phyloP scores from a whole-genome alignment of 1,140 invertebrate genomes.

The Ruditapes philippinarum region DNA sequence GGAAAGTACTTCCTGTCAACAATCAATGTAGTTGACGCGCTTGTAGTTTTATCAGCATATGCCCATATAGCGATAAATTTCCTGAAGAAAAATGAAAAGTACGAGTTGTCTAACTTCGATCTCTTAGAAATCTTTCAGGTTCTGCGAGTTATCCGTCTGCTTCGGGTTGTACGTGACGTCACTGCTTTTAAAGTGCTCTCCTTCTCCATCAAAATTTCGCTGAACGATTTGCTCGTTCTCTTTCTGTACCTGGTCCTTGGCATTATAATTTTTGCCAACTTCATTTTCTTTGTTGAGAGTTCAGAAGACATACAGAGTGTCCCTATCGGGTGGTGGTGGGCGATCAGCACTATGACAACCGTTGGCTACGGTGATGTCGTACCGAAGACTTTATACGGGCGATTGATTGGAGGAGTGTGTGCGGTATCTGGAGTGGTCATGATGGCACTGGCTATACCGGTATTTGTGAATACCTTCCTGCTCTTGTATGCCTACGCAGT shows the following conservation, averaged over 20 bases:
- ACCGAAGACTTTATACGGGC: conserved; percentile 77
- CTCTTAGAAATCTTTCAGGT: conserved; percentile 95
- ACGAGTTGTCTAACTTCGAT: conserved; percentile 59
- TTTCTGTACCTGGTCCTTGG: conserved; percentile 74
- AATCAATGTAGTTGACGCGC: conserved; percentile 99
- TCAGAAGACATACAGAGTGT: conserved; percentile 91
- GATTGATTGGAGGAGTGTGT: conserved; percentile 92
- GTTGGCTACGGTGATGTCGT: conserved; percentile 98
- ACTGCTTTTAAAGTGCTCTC: conserved; percentile 93
- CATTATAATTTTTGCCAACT: conserved; percentile 75
- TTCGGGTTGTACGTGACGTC: conserved; percentile 95
- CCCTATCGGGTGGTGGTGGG: conserved; percentile 98
- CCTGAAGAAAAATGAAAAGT: conserved; percentile 55
- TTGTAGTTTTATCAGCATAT: conserved; percentile 90
- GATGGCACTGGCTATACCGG: conserved; percentile 91
- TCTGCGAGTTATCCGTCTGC: conserved; percentile 98
- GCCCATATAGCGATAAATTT: conserved; percentile 55
- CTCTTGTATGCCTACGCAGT: conserved; percentile 72
- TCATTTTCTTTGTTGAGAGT: conserved; percentile 77
- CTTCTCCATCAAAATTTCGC: conserved; percentile 89
- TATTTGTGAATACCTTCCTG: conserved; percentile 95
- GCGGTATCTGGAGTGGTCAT: conserved; percentile 90
- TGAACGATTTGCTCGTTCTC: conserved; percentile 74
- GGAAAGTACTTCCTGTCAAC: conserved; percentile 89
- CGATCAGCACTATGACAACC: conserved; percentile 95